Percentiles rank a stretch among this genome's conserved stretches.
Evolutionary conservation across 2,797 vertebrate genomes (phyloP).

Genomic region (Gastrophryne carolinensis): DNA sequence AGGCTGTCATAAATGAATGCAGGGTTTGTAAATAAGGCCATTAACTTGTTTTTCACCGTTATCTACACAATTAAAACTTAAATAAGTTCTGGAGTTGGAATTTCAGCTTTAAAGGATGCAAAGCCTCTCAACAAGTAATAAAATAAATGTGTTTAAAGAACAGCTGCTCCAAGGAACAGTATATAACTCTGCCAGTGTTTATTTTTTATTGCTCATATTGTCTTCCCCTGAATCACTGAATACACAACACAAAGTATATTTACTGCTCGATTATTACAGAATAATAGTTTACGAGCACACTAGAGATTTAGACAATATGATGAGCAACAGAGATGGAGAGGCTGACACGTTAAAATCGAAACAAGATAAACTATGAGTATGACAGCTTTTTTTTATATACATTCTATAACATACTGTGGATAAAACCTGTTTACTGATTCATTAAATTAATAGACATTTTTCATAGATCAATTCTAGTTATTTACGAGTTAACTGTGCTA

Average conservation of each 20-base stretch:
- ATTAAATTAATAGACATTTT: slow-evolving; percentile 6
- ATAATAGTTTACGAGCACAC: neutral
- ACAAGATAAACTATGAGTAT: neutral
- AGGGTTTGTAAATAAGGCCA: too few species aligned
- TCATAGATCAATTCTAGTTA: too few species aligned
- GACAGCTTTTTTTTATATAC: neutral
- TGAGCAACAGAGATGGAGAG: neutral
- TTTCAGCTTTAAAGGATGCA: too few species aligned
- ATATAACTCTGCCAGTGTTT: neutral
- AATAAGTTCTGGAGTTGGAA: too few species aligned
- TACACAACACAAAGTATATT: neutral
- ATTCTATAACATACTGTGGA: neutral
- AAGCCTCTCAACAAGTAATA: too few species aligned
- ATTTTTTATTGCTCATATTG: slow-evolving; percentile 6
- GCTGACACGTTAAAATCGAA: neutral
- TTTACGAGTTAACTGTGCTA: too few species aligned
- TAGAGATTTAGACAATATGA: neutral
- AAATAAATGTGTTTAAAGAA: too few species aligned
- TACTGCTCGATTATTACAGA: neutral
- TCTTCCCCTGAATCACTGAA: neutral
- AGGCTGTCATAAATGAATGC: too few species aligned
- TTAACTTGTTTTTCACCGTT: too few species aligned
- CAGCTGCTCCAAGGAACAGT: neutral
- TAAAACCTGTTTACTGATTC: neutral
- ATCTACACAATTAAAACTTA: too few species aligned